Base-by-base conservation (phyloP, 92 coral and sea anemone genomes). In the Anthopleura xanthogrammica region DNA sequence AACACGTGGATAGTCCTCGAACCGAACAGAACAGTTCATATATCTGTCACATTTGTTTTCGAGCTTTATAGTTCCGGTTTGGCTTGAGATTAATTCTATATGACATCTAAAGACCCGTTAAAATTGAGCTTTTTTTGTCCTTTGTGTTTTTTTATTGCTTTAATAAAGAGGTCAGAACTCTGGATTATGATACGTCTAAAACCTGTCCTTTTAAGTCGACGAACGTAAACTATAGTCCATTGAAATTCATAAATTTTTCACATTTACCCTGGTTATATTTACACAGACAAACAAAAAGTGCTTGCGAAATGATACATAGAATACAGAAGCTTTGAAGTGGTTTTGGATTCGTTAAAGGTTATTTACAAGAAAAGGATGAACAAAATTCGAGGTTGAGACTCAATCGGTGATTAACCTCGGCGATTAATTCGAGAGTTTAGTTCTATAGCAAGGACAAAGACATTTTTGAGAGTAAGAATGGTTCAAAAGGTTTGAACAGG, bases 231-330 rank as follows among this genome's bases (percentile, higher is more conserved):
- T 41, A 40, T 62, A 46, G 75, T 65, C 83, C 65, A 80, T 80
- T 60, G 17, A 80, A 62, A 62, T 68, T 22, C 43, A 50, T 70
- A 13, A 70, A 81, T 23, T 48, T 77, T 70, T 81, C 65, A 52
- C 52, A 41, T 81, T 81, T 24, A 70, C 65, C 77, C 16, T 56
- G 83, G 6, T 3, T 20, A 8, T 80, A 64, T 80, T 73, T 66
- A 64, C 52, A 80, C 84, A 81, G 3, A 66, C 66, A 70, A 81
- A 81, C 84, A 70, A 70, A 62, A 81, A 76, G 84, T 81, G 41
- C 77, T 81, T 70, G 74, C 77, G 48, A 60, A 81, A 68, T 72
- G 23, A 81, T 50, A 70, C 70, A 70, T 43, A 41, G 12, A 75
- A 65, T 81, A 81, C 50, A 81, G 68, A 52, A 24, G 72, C 76